Evolutionary conservation across 2,797 vertebrate genomes (phyloP), one percentile per base, ranked within the genome.

Genomic region (Sparus aurata): DNA sequence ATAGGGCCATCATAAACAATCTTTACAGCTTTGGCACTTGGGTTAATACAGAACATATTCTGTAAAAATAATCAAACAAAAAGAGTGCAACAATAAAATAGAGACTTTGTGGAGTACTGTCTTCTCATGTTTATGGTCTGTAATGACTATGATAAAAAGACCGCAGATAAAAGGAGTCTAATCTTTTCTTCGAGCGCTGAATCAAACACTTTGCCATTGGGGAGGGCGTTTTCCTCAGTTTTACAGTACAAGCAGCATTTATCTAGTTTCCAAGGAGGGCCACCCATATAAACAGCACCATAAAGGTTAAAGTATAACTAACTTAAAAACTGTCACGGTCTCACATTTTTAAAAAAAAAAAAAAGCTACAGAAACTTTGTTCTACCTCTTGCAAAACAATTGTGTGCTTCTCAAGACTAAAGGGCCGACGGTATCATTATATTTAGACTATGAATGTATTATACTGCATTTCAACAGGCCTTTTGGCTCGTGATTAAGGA

Each of bases 11-110:
- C 16, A 49, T 23, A 53, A 62, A 69, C 12, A 20, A 3, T 45
- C 34, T 27, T 15, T 66, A 67, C 23, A 71, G 47, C 9, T 83
- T 83, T 84, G 77, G 82, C 69, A 84, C 54, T 68, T 41, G 3
- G 0, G 43, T 34, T 2, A 2, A 38, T 10, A 10, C 38, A 11
- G 10, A 38, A 72, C 4, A 76, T 49, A 60, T 22, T 54, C 15
- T 27, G 12, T 46, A 58, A 12, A 62, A 73, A 34, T 16, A 70
- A 63, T 69, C 77, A 38, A 49, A 38, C 9, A 38, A 38, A 45
- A 73, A 49, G 34, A 75, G 63, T 79, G 75, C 74, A 80, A 76
- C 10, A 73, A 50, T 54, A 71, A 25, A 82, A 12, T 0, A 12
- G 1, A 68, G 2, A 63, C 22, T 16, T 15, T 81, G 2, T 59